Percentiles rank a stretch among this genome's conserved stretches.
Evolutionary conservation across 2,113 vertebrate species (phyloP).

Genomic region (Baryphthengus martii): DNA sequence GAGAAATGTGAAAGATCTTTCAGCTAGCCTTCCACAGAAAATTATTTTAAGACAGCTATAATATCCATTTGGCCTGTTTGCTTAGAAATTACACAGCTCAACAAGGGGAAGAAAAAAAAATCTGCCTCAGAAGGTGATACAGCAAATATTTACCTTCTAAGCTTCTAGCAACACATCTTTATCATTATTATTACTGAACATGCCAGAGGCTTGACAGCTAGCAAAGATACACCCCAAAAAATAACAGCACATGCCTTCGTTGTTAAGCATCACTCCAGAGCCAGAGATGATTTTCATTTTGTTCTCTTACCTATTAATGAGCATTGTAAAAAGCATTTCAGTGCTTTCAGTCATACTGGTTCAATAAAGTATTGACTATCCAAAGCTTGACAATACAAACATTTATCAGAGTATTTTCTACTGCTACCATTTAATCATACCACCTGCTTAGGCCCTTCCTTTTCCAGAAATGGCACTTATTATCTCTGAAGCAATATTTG

Average conservation of each 20-base stretch:
- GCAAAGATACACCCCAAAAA: not conserved
- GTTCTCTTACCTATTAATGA: not conserved
- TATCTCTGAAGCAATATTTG: not conserved
- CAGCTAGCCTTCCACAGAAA: not conserved
- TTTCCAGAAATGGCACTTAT: not conserved
- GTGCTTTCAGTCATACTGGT: not conserved
- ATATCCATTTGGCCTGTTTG: not conserved
- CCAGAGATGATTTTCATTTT: not conserved
- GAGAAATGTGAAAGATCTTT: not conserved
- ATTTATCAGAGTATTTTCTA: not conserved
- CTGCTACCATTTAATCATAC: not conserved
- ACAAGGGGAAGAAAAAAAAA: not conserved
- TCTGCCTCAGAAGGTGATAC: not conserved
- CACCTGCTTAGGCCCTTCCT: not conserved
- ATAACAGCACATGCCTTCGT: fast-evolving
- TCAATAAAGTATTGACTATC: not conserved
- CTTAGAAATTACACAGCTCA: not conserved
- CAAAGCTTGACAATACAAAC: not conserved
- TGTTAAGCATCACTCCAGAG: not conserved
- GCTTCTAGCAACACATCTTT: not conserved
- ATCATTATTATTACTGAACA: not conserved
- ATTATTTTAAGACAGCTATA: not conserved
- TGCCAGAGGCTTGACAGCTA: not conserved
- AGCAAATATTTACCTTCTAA: not conserved
- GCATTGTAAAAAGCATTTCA: not conserved